Conservation (phyloP, 2,888 invertebrate genomes). For the Caenorhabditis auriculariae region DNA sequence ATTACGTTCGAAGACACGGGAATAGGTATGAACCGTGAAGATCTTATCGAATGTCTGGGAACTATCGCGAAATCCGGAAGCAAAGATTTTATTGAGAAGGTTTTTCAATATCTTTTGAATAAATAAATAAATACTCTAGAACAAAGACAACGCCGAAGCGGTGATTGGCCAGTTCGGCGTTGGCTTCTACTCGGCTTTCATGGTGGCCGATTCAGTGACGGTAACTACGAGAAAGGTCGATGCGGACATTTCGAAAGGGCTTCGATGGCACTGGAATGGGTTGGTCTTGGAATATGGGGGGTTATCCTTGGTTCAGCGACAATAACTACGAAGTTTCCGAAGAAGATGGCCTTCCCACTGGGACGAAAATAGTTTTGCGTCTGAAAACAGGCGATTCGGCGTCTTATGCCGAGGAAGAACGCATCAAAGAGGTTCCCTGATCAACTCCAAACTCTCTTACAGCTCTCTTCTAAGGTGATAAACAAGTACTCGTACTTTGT, state of each 20-base stretch:
- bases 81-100: slow-evolving; percentile 69
- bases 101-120: background rate
- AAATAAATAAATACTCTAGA: slow-evolving; percentile 20
- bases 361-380: slow-evolving; percentile 89
- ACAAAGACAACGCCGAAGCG: slow-evolving; percentile 69
- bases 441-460: background rate
- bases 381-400: slow-evolving; percentile 81
- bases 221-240: slow-evolving; percentile 79
- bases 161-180: slow-evolving; percentile 98
- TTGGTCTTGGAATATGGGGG: slow-evolving; percentile 65
- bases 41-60: slow-evolving; percentile 85
- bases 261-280: slow-evolving; percentile 90
- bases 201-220: slow-evolving; percentile 92
- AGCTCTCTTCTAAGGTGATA: slow-evolving; percentile 73
- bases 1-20: slow-evolving; percentile 77
- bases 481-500: slow-evolving; percentile 97
- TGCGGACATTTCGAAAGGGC: slow-evolving; percentile 70
- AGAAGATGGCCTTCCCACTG: slow-evolving; percentile 80
- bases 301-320: slow-evolving; percentile 36
- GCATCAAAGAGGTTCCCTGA: slow-evolving; percentile 73
- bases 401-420: slow-evolving; percentile 84
- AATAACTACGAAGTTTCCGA: slow-evolving; percentile 80
- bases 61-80: slow-evolving; percentile 95
- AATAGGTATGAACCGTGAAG: slow-evolving; percentile 91
- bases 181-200: slow-evolving; percentile 95